Base-by-base conservation (phyloP, 2,797 vertebrate genomes). In the Kryptopterus vitreolus region DNA sequence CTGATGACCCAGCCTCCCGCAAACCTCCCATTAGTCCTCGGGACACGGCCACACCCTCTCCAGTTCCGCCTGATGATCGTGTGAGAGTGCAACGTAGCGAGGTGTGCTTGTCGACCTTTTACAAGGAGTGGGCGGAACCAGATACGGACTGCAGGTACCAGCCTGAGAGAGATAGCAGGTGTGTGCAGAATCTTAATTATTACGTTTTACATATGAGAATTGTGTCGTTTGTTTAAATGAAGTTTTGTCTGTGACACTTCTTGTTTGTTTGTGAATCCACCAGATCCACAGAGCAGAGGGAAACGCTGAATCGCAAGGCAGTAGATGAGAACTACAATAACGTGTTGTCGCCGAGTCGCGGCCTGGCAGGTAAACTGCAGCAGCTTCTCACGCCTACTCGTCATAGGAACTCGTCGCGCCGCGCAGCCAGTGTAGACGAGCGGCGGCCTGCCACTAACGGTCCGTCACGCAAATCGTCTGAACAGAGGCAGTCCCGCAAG, bases 361-460 rank as follows among this genome's bases (percentile, higher is more conserved):
- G 95, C 0, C 89, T 97, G 86, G 94, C 95, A 0, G 94, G 93
- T 50, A 96, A 96, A 59, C 92, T 97, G 1, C 96, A 97, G 87
- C 95, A 96, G 90, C 92, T 98, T n/a, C 94, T 97, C 50, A 96
- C 96, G 0, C 96, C 96, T 0, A 93, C 94, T 0, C 88, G 91
- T 11, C 88, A 92, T 86, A 38, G 94, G 1, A 24, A 83, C 5
- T 90, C 90, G 0, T 89, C 85, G 0, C 85, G 92, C 0, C 89
- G 92, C 0, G 89, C 93, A 0, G 89, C 92, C 79, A 93, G 93
- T 62, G 83, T 95, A 78, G 93, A 93, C 3, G 91, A 92, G 79
- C 90, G 93, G 0, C 81, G 90, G 12, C 81, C 87, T 3, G 63
- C 90, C 0, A 65, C 80, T 0, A 58, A 85, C 3, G 86, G 86